These are phyloP conservation scores for Genyomyrus donnyi DNA, from an alignment of 2,113 vertebrate species.

Conservation along the genomic window DNA sequence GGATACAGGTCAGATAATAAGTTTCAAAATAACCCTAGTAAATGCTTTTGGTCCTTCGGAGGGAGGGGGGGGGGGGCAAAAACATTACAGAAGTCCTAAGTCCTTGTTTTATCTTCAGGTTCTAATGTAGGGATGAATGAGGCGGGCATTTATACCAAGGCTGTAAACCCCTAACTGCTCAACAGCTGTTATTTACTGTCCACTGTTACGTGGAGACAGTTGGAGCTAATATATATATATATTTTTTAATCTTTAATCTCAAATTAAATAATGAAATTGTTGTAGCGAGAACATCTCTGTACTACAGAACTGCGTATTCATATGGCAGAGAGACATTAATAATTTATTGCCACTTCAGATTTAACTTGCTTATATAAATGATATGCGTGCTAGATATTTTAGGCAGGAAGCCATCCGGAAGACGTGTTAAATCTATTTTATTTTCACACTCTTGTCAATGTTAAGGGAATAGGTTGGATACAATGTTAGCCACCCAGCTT, in stretches of 20 bases:
- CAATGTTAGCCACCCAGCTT: background rate
- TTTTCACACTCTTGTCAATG: background rate
- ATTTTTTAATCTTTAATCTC: background rate
- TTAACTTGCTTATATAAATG: constrained; percentile 1
- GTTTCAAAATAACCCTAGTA: no score
- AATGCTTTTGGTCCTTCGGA: background rate
- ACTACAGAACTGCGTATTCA: background rate
- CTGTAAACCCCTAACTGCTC: background rate
- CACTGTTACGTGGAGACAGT: background rate
- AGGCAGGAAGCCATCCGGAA: background rate
- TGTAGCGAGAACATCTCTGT: background rate
- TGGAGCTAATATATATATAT: background rate
- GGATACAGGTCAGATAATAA: no score
- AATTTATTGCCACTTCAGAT: background rate
- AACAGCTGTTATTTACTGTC: background rate
- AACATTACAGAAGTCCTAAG: background rate
- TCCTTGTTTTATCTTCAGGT: background rate
- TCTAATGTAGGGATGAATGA: background rate
- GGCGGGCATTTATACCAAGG: background rate
- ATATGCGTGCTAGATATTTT: background rate
- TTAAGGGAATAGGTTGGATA: background rate
- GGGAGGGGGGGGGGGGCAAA: background rate
- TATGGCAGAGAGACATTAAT: background rate
- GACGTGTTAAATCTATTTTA: constrained; percentile 1
- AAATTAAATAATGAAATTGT: background rate